A percentile compares a stretch with the other conserved stretches of the same genome.
phyloP scores from a whole-genome alignment of 2,113 vertebrate species.

The Platanista minor region DNA sequence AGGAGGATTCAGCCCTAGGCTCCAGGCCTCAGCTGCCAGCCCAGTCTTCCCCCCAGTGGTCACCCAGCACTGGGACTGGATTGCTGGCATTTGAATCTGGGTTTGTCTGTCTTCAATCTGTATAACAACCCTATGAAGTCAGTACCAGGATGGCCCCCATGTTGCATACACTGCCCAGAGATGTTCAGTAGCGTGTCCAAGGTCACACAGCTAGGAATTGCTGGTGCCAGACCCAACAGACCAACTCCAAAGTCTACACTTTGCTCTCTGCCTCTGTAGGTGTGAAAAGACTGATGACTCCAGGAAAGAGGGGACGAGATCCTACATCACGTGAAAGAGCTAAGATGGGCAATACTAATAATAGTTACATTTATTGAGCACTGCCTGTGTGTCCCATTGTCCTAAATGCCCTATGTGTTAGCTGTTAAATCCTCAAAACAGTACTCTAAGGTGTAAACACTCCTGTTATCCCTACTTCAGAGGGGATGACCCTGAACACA shows the following conservation, averaged over 20 bases:
- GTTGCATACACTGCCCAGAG: not conserved
- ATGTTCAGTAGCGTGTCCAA: not conserved
- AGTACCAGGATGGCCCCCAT: not conserved
- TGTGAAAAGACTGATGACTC: not conserved
- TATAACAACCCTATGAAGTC: not conserved
- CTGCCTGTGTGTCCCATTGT: not conserved
- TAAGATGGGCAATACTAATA: not conserved
- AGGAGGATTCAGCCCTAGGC: not conserved
- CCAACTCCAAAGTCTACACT: not conserved
- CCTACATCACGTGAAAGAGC: not conserved
- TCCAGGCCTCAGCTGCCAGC: not conserved
- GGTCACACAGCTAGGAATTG: not conserved
- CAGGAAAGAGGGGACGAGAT: not conserved
- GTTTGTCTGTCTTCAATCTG: not conserved
- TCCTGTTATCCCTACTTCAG: not conserved
- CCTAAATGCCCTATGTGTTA: not conserved
- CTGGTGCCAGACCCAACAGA: not conserved
- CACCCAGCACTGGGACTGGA: not conserved
- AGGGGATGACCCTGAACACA: not conserved
- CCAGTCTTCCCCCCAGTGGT: not conserved
- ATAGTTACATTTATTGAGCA: not conserved
- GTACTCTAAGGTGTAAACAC: not conserved
- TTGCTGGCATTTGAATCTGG: not conserved
- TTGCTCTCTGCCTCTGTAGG: not conserved
- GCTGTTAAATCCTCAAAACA: not conserved